These are phyloP conservation scores for Apogon hyalosoma DNA, from an alignment of 2,797 vertebrate genomes.

Conservation along the genomic window DNA sequence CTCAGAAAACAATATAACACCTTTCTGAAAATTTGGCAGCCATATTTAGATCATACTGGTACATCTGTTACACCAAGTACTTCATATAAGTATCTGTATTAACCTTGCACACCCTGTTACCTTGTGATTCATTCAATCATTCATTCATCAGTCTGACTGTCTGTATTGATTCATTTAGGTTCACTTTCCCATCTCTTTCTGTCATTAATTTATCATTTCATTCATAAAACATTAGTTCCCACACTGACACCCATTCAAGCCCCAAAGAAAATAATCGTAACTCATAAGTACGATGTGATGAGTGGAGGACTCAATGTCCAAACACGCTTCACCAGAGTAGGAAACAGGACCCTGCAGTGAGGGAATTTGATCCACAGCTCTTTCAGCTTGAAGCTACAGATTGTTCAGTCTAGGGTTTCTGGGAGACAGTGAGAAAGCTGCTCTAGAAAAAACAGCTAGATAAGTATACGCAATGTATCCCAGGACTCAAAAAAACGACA, in stretches of 20 bases:
- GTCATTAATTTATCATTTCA: not conserved
- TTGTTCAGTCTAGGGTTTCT: constrained; percentile 63
- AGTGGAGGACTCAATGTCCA: constrained; percentile 41
- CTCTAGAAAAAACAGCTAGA: constrained; percentile 1
- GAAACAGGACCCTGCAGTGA: constrained; percentile 62
- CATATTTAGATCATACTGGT: too few species aligned
- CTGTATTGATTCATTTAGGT: not conserved
- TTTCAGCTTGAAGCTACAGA: constrained; percentile 67
- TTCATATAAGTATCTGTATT: too few species aligned
- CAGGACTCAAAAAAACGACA: constrained; percentile 4
- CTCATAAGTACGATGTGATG: constrained; percentile 46
- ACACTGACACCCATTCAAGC: not conserved
- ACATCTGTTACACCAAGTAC: too few species aligned
- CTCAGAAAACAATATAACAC: too few species aligned
- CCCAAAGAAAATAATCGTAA: constrained; percentile 42
- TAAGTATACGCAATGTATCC: constrained; percentile 1
- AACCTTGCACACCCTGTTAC: too few species aligned
- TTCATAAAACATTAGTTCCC: not conserved
- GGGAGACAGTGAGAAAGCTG: constrained; percentile 34
- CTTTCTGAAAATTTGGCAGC: too few species aligned
- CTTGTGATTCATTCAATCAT: not conserved
- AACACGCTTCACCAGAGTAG: constrained; percentile 18
- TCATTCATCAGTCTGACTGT: not conserved
- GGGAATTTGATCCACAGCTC: constrained; percentile 64
- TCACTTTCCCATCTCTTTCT: not conserved